phyloP scores from a whole-genome alignment of 2,113 vertebrate genomes.

The Chinchilla lanigera region DNA sequence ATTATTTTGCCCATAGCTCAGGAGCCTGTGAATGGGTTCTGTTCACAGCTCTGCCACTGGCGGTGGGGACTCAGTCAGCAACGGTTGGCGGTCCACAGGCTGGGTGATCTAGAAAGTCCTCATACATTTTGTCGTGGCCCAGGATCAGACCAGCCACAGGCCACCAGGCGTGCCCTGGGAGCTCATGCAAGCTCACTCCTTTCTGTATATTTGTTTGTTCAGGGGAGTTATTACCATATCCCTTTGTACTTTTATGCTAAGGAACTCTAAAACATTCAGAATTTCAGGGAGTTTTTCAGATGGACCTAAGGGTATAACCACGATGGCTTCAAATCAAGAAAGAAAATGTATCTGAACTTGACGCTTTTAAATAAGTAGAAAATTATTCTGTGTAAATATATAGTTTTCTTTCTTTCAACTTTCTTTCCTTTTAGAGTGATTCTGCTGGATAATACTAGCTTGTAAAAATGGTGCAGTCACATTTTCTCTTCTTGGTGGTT shows the following conservation, averaged over 20 bases:
- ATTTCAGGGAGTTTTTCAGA: conserved; percentile 45
- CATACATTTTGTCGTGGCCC: background rate
- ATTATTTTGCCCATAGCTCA: background rate
- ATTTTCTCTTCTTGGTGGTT: conserved; percentile 25
- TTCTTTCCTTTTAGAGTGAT: conserved; percentile 40
- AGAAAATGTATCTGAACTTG: background rate
- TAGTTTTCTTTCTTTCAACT: background rate
- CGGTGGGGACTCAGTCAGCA: background rate
- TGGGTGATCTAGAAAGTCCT: background rate
- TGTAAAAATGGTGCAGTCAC: background rate
- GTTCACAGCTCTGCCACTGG: conserved; percentile 13
- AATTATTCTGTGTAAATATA: conserved; percentile 36
- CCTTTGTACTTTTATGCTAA: conserved; percentile 46
- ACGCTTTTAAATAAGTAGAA: background rate
- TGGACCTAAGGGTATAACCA: background rate
- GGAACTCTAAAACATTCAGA: background rate
- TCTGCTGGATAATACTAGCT: conserved; percentile 19
- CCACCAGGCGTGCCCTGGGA: background rate
- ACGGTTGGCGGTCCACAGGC: background rate
- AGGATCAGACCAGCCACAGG: conserved; percentile 24
- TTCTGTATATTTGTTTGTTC: conserved; percentile 48
- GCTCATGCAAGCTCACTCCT: background rate
- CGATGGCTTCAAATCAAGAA: background rate
- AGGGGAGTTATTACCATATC: conserved; percentile 47
- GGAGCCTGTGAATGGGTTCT: background rate